Base-by-base conservation (phyloP, 1,140 invertebrate genomes). In the Drosophila melanogaster region DNA sequence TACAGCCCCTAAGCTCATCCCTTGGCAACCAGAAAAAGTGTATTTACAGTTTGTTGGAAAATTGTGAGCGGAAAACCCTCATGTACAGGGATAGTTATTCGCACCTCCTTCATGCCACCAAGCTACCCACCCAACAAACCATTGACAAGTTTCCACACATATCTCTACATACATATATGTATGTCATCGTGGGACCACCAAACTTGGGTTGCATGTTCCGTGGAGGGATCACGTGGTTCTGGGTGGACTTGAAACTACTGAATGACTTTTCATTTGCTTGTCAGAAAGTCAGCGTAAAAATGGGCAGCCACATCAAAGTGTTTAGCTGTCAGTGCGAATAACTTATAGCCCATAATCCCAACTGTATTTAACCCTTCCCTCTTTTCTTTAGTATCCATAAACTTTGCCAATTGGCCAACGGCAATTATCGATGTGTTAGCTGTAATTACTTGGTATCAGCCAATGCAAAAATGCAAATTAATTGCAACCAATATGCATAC, bases 1-100 rank as follows among this genome's bases (percentile, higher is more conserved):
- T 66, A 53, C 60, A 66, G 60, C 46, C 71, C 71, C 44, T 59
- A 67, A 76, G 60, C 59, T 38, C 37, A 58, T 46, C 69, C 38
- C 58, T 49, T 67, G 58, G 43, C 77, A 77, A 86, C 83, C 83
- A 75, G 76, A 80, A 57, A 57, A 58, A 64, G 59, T 59, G 59
- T 59, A 83, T 67, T 71, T 79, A 58, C 77, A 73, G 43, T 57
- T 85, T 62, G 71, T 38, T 26, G 51, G 54, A 57, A 59, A 78
- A 86, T 77, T 74, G 67, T 73, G 72, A 37, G 61, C 56, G 74
- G 69, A 81, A 81, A 83, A 43, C 79, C 79, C 75, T 59, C 74
- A 65, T 78, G 62, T 73, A 66, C 60, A 30, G 15, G 47, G 43
- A 50, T 24, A 40, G 46, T 14, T 46, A 51, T 40, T 30, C 7